Evolutionary conservation across 2,113 vertebrate species (phyloP), one percentile per base, ranked within the genome.

Genomic region (Dasyprocta punctata): DNA sequence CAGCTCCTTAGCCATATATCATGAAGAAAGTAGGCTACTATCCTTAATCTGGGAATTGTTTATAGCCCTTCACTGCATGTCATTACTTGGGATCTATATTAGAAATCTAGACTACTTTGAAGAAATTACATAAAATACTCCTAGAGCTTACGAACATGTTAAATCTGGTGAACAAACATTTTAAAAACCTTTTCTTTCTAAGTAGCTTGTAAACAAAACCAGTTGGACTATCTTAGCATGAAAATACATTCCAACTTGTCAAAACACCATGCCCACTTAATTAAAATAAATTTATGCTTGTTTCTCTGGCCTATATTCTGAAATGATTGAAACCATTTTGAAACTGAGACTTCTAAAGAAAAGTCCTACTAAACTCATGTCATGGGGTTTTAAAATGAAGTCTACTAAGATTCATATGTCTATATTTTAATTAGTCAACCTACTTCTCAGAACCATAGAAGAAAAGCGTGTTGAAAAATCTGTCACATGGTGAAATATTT

Each of bases 61-160:
- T 86, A 65, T 60, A 91, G 16, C 28, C 26, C 2, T 91, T 47
- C 93, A n/a, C 19, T 73, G 12, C 30, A 56, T n/a, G n/a, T 58
- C 41, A 81, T 49, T 41, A 82, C n/a, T 69, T 81, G 19, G 5
- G 38, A 85, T 38, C 41, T 61, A 11, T 41, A 17, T 44, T 12
- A 96, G 58, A 81, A 92, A 17, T 86, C 80, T 73, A 90, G 97
- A 96, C 28, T 82, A 75, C 28, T 81, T 86, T 60, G 58, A 82
- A 95, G 71, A 71, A 83, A 60, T 73, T 81, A 73, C 20, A 73
- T 28, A 67, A 88, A 61, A 80, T 73, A 90, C 56, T 81, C 8
- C 3, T n/a, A 73, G 82, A 86, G 26, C 8, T 86, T n/a, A 90
- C 85, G 41, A 83, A 71, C 11, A 54, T 78, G 13, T 65, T 84